Evolutionary conservation across 2,113 vertebrate species (phyloP), one percentile per base, ranked within the genome.

Genomic region (Nothobranchius kuhntae): DNA sequence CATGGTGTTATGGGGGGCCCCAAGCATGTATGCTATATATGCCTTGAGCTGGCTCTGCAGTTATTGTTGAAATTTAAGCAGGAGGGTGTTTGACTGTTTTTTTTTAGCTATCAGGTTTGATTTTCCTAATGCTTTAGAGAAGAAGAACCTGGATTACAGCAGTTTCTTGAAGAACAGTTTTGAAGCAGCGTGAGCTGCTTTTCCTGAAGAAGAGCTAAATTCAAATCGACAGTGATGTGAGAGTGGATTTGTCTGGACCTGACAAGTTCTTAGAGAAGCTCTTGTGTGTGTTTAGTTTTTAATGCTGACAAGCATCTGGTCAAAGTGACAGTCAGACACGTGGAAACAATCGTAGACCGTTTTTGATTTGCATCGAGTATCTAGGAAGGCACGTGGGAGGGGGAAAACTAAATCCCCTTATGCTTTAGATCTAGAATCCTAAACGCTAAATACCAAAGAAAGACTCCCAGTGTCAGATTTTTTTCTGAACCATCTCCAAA

Each of bases 231-330:
- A 42, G 9, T 21, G 21, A 71, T 38, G 48, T 30, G 61, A 61
- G 40, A 60, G 73, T 48, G 61, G 52, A 57, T 55, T 45, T 56
- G n/a, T 70, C 3, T 35, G 48, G 64, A 65, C 14, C 60, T 7
- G 17, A n/a, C 26, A 51, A 35, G 15, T 64, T n/a, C 14, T 48
- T 57, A 14, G 2, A 47, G 53, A 64, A 13, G 13, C 21, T 15
- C 68, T 73, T 63, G 42, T 65, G 65, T 80, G 65, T 58, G n/a
- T 30, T 30, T 30, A 4, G 50, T 64, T 58, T 74, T 71, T 64
- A 66, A 53, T 51, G 45, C 50, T 65, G 48, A 68, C 50, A 79
- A 76, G 65, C 74, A 83, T 58, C 66, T 61, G 77, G 30, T 67
- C 1, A 2, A 55, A 51, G 44, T 17, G n/a, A 50, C 60, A 62